Evolutionary conservation across 92 coral and sea anemone species (phyloP), one percentile per base, ranked within the genome.

Genomic region (Epizoanthus scotinus): DNA sequence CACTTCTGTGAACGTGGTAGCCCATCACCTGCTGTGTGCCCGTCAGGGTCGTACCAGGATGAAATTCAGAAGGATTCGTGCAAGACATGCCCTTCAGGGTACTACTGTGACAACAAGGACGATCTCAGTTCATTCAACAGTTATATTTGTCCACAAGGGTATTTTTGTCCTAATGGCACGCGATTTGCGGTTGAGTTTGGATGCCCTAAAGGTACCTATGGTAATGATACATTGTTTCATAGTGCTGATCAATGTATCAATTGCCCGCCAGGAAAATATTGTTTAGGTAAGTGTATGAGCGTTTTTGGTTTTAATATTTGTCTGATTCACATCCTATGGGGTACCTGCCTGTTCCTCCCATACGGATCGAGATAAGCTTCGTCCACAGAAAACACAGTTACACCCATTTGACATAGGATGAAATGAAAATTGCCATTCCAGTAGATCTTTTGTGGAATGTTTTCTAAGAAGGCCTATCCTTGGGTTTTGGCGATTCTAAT

Each of bases 121-220:
- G 96, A 95, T 34, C 92, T 95, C 6, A 89, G 91, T 9, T 81
- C 86, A 34, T 95, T 86, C 78, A 78, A 89, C 19, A 62, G 81
- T 69, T 95, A 91, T 62, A 18, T 85, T 49, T 95, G 99, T 78
- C 99, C 99, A 18, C 89, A 85, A 80, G 99, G 99, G 8, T 93
- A 79, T 59, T 95, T 85, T 57, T 95, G 99, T 60, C 99, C 99
- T 40, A 95, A 95, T 89, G 96, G 99, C 70, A 95, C 99, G 54
- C 84, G 89, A 54, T 93, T 55, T 85, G 86, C 91, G 17, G 89
- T 88, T 18, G 88, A 95, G 86, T 93, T 82, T 87, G 99, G 99
- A 9, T 95, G 99, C 79, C 98, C 96, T 25, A 79, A 71, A 44
- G 99, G 99, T 50, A 93, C 98, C 14, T 94, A 93, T 73, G 99